Evolutionary conservation across 2,888 invertebrate genomes (phyloP).

Genomic region (Hirtodrosophila confusa): DNA sequence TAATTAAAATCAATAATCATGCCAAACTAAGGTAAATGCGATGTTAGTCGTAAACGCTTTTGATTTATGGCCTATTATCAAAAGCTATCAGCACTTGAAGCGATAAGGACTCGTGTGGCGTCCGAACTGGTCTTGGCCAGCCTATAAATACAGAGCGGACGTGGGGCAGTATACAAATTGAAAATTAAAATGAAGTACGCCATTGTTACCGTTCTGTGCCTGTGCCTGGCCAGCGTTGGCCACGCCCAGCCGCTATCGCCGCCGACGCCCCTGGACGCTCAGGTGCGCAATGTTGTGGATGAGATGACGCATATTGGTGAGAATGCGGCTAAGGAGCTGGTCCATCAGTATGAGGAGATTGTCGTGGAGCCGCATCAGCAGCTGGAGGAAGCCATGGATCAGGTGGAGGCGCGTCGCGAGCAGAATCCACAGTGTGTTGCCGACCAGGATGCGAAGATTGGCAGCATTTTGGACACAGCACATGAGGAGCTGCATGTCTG

Average conservation of each 20-base stretch:
- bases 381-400: constrained; percentile 61
- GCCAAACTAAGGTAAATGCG: constrained; percentile 1
- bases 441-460: constrained; percentile 55
- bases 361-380: constrained; percentile 66
- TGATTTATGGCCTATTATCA: constrained; percentile 36
- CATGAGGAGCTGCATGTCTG: constrained; percentile 66
- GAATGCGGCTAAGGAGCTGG: constrained; percentile 51
- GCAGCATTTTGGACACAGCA: constrained; percentile 45
- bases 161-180: constrained; percentile 9
- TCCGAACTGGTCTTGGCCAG: neutral
- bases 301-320: constrained; percentile 55
- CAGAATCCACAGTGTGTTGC: constrained; percentile 65
- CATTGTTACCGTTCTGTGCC: constrained; percentile 21
- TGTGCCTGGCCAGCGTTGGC: constrained; percentile 45
- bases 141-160: constrained; percentile 49
- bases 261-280: constrained; percentile 44
- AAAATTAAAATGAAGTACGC: constrained; percentile 51
- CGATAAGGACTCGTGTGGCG: constrained; percentile 18
- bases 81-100: constrained; percentile 17
- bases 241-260: constrained; percentile 44
- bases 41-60: constrained; percentile 28
- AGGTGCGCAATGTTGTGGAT: constrained; percentile 47
- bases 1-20: constrained; percentile 7
- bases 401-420: constrained; percentile 60
- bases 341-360: constrained; percentile 66